A percentile compares a stretch with the other conserved stretches of the same genome.
Conservation (phyloP, 2,888 invertebrate species). For the Parascotia fuliginaria region DNA sequence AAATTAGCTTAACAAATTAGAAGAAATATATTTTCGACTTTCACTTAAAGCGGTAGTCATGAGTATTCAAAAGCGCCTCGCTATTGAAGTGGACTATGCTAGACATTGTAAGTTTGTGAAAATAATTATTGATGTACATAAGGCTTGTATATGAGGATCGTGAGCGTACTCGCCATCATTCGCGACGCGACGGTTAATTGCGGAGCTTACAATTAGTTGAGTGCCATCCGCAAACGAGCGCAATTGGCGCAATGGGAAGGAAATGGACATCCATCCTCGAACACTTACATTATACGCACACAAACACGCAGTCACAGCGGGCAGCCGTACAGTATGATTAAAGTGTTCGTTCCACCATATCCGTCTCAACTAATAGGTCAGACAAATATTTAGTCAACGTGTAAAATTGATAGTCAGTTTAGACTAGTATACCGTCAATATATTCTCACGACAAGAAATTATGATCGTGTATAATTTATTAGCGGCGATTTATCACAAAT, state of each 20-base stretch:
- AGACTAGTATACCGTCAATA: neutral
- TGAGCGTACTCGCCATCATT: constrained; percentile 60
- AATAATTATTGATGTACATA: constrained; percentile 2
- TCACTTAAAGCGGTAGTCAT: constrained; percentile 32
- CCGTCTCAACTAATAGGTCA: neutral
- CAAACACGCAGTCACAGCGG: constrained; percentile 25
- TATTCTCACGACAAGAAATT: constrained; percentile 6
- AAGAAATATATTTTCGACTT: constrained; percentile 32
- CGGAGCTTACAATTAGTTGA: constrained; percentile 75
- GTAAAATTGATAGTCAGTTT: neutral
- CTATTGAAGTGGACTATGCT: constrained; percentile 5
- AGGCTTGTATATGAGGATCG: constrained; percentile 3
- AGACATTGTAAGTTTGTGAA: constrained; percentile 2
- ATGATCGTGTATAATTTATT: constrained; percentile 16
- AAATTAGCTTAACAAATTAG: constrained; percentile 28
- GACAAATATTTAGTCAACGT: neutral
- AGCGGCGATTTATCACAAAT: constrained; percentile 18
- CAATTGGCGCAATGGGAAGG: constrained; percentile 83
- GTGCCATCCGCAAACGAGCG: constrained; percentile 74
- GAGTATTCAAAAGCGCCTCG: constrained; percentile 19
- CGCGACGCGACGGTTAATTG: constrained; percentile 70
- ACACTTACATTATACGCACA: constrained; percentile 51
- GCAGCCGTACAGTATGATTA: neutral
- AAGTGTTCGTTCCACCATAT: neutral
- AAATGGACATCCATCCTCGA: constrained; percentile 73